phyloP scores from a whole-genome alignment of 2,888 invertebrate genomes.

The Ichneumoninae sp. region DNA sequence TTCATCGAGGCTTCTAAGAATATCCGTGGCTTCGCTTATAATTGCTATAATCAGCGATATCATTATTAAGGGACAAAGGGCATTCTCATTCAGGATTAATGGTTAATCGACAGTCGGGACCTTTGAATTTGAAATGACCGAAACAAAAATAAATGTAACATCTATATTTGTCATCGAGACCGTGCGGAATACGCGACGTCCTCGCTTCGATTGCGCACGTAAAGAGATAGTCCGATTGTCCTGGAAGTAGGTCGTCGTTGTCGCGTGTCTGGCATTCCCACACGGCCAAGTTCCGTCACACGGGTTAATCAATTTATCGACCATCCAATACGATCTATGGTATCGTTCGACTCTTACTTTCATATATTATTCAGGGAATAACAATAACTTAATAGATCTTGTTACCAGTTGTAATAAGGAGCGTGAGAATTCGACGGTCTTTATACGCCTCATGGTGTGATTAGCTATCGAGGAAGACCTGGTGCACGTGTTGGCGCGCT shows the following conservation, averaged over 20 bases:
- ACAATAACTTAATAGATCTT: neutral
- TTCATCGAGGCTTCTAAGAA: neutral
- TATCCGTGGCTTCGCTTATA: neutral
- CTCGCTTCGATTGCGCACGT: neutral
- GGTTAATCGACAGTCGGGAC: neutral
- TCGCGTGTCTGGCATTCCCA: conserved; percentile 10
- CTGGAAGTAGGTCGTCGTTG: conserved; percentile 24
- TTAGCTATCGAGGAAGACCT: neutral
- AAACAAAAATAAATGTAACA: conserved; percentile 2
- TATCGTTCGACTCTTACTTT: neutral
- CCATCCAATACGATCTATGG: conserved; percentile 1
- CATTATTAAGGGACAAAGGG: neutral
- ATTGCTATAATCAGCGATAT: neutral
- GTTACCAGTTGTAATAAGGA: neutral
- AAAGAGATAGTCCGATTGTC: conserved; percentile 7
- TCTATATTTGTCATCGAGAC: neutral
- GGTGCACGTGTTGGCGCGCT: neutral
- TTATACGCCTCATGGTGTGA: neutral
- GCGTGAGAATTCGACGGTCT: neutral
- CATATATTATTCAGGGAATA: neutral
- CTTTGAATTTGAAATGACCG: neutral
- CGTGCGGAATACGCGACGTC: neutral
- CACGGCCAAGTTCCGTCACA: neutral
- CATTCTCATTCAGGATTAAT: neutral
- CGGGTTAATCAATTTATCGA: conserved; percentile 25